Base-by-base conservation (phyloP, 1,140 invertebrate genomes). In the Marisa cornuarietis region DNA sequence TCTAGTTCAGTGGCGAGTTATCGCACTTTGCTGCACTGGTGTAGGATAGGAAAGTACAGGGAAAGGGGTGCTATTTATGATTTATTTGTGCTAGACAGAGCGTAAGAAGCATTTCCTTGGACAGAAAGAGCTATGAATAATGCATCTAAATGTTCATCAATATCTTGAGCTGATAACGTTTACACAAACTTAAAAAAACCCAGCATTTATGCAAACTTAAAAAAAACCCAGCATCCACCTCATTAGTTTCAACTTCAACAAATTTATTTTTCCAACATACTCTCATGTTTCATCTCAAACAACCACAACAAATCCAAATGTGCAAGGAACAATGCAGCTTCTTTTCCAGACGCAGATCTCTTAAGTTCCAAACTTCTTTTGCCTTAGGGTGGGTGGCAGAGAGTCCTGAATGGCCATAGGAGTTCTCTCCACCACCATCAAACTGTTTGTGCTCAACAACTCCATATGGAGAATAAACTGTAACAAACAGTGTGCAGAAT, bases 351-450 rank as follows among this genome's bases (percentile, higher is more conserved):
- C 18, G 58, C 63, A 7, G 2, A 20, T 26, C 73, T 63, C 79
- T 82, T 81, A 87, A 24, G 85, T 85, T 58, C 88, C 88, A 85
- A 89, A 89, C 66, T 88, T 89, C 81, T 88, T 88, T 79, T 85
- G 80, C 76, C 83, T 85, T 24, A 94, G 91, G 7, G 92, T 91
- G 20, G 93, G 92, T 51, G 94, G 94, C 81, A 95, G 88, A 82
- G 93, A 91, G 81, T 94, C 92, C 10, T 92, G 85, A 10, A 95
- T 87, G 26, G 92, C 90, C 24, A 92, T 87, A 14, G 94, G 94
- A 87, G 93, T 94, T 11, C 94, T 92, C 90, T 95, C 94, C 42
- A 95, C 93, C 22, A 93, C 93, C 6, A 95, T 92, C 81, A 95
- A 84, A 91, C 95, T 94, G 79, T 93, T 90, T 61, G 92, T 83